Evolutionary conservation across 2,797 vertebrate genomes (phyloP), one percentile per base, ranked within the genome.

Genomic region (Argentina silus): DNA sequence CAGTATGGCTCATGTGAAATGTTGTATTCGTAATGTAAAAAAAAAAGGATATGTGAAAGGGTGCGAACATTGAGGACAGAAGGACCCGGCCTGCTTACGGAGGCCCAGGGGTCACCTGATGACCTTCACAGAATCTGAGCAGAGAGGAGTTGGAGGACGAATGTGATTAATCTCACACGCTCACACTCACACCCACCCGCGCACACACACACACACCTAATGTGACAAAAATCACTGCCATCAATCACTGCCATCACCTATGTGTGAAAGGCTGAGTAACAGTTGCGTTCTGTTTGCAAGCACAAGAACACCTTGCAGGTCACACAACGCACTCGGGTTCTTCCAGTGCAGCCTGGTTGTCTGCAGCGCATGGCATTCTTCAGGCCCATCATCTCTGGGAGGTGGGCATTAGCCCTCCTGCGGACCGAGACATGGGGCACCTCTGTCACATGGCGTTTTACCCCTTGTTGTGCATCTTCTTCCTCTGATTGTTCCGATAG

Each of bases 391-490:
- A 76, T 27, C 62, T 78, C 82, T 62, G 70, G 75, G 2, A 27
- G 73, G 21, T 69, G 77, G 12, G 63, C 57, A 72, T 70, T 67
- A 59, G 27, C 59, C 51, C 48, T 79, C 36, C 27, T 76, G 59
- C 9, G 17, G 47, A 67, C 60, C 47, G 71, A 80, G 71, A 78
- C n/a, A n/a, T 76, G 59, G 70, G 64, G 71, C 51, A 50, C 69
- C 69, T 59, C 15, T 67, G 64, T 71, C 0, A 57, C 62, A 0
- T 9, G 27, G 45, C 3, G 9, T 12, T 60, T 78, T 69, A 23
- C 50, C 4, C 44, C 63, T 51, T 60, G 23, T 0, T 45, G 3
- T 2, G 9, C 60, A 62, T 67, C 14, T 23, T 51, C 17, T 3
- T 59, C 9, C 3, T 74, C 44, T 11, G 27, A 7, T 12, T 7